These are phyloP conservation scores for Diploptera punctata DNA, from an alignment of 2,888 invertebrate species.

Conservation along the genomic window DNA sequence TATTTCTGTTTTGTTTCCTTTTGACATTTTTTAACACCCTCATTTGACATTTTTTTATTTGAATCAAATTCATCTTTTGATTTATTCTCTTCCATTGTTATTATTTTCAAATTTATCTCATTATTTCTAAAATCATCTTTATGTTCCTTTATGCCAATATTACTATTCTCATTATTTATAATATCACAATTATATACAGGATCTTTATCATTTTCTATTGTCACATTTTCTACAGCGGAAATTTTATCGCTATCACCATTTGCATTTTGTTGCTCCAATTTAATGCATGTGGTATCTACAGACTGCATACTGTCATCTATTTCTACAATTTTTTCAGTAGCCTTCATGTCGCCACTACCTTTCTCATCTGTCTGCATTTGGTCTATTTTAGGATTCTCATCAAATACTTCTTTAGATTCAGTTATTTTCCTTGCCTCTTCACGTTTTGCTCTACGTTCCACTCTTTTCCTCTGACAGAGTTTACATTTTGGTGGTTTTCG, in stretches of 20 bases:
- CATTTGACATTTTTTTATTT: background rate
- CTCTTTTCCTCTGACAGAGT: background rate
- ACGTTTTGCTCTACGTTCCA: background rate
- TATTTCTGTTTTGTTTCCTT: background rate
- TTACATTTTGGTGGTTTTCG: slow-evolving; percentile 13
- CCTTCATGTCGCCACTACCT: background rate
- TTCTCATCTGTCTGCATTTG: slow-evolving; percentile 2
- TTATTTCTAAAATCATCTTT: background rate
- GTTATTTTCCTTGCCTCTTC: background rate
- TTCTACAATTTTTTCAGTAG: background rate
- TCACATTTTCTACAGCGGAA: background rate
- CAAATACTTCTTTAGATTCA: too few species aligned
- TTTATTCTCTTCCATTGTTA: background rate
- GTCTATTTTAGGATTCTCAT: too few species aligned
- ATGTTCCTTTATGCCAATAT: background rate
- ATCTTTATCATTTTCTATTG: background rate
- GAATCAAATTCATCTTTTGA: background rate
- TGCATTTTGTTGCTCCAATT: too few species aligned
- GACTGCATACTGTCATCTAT: too few species aligned
- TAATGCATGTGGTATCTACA: too few species aligned
- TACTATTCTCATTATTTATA: background rate
- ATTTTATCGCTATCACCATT: too few species aligned
- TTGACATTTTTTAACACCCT: background rate
- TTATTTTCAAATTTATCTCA: background rate
- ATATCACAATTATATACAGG: background rate